Conservation (phyloP, 2,797 vertebrate species). For the Schizopygopsis pylzovi region DNA sequence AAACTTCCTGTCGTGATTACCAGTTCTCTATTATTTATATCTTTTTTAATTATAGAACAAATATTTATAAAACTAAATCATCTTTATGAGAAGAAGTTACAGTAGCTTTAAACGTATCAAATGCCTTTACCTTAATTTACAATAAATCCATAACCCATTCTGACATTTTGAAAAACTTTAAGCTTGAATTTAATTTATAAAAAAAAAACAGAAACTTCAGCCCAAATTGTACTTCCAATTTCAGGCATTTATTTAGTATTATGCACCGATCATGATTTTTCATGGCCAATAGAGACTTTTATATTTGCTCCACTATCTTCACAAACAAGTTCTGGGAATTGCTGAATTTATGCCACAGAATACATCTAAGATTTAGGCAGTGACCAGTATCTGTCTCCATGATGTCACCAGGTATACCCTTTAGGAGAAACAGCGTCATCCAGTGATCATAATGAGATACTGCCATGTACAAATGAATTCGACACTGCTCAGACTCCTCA, state of each 20-base stretch:
- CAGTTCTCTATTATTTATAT: no score
- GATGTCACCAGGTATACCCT: background rate
- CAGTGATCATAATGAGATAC: background rate
- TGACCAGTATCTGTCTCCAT: background rate
- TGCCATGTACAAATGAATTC: background rate
- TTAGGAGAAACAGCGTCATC: constrained; percentile 39
- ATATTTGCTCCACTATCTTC: background rate
- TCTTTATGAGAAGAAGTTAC: background rate
- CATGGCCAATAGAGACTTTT: no score
- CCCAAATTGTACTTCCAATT: no score
- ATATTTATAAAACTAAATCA: background rate
- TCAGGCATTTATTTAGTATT: no score
- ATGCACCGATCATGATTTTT: no score
- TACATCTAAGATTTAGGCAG: background rate
- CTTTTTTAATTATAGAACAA: no score
- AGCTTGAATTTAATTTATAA: no score
- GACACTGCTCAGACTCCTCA: background rate
- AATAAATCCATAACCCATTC: background rate
- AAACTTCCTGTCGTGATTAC: no score
- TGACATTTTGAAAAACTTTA: background rate
- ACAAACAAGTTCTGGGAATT: background rate
- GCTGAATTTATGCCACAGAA: background rate
- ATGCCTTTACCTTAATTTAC: background rate
- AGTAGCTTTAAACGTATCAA: background rate
- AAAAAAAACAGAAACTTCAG: no score